Evolutionary conservation across 1,140 invertebrate species (phyloP).

Genomic region (Gonioctena quinquepunctata): DNA sequence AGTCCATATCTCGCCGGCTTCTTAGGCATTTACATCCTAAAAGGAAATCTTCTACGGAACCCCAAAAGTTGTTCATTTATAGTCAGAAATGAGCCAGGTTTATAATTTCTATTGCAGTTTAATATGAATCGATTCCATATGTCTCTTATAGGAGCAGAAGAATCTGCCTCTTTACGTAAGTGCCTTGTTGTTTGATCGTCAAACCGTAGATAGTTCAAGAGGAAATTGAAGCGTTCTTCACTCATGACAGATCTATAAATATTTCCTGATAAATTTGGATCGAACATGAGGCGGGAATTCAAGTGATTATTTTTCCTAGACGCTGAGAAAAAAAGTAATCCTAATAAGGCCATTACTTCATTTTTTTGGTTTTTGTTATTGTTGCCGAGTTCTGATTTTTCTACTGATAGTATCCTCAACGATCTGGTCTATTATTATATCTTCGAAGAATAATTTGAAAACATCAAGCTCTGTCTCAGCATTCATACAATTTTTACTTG

Average conservation of each 20-base stretch:
- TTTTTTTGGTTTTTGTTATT: neutral
- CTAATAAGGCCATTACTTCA: neutral
- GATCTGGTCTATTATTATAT: neutral
- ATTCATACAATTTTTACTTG: neutral
- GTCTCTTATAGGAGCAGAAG: neutral
- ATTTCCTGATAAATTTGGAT: too few species aligned
- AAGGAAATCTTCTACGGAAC: neutral
- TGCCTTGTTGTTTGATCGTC: too few species aligned
- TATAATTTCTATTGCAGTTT: neutral
- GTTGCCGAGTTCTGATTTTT: neutral
- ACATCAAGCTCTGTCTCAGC: neutral
- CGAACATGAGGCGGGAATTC: too few species aligned
- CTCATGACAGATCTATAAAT: too few species aligned
- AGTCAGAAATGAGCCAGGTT: neutral
- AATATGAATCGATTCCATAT: neutral
- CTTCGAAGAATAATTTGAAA: neutral
- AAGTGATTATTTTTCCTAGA: too few species aligned
- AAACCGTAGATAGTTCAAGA: too few species aligned
- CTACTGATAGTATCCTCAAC: neutral
- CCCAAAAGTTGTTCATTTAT: neutral
- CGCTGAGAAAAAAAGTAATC: neutral
- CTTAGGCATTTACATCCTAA: neutral
- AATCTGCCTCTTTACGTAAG: too few species aligned
- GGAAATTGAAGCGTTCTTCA: too few species aligned
- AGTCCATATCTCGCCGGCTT: neutral